Conservation (phyloP, 2,113 vertebrate species). For the Motacilla tschutschensis region DNA sequence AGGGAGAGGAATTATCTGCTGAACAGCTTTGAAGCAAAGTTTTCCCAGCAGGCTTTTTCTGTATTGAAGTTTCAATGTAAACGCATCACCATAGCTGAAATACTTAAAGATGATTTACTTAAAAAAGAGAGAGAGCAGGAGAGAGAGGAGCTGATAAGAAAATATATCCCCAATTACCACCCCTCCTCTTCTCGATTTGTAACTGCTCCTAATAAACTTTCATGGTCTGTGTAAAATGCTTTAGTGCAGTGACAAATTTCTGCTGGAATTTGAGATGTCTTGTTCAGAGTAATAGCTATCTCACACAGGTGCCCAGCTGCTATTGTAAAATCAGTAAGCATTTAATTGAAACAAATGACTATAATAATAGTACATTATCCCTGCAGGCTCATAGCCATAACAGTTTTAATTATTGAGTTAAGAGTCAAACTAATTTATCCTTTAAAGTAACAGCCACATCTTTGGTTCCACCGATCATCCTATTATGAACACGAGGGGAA, state of each 20-base stretch:
- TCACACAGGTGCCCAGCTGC: constrained; percentile 96
- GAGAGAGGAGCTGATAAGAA: constrained; percentile 52
- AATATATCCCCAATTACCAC: constrained; percentile 49
- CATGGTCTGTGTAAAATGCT: constrained; percentile 70
- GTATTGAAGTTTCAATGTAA: constrained; percentile 46
- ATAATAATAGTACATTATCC: constrained; percentile 99
- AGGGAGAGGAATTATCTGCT: constrained; percentile 36
- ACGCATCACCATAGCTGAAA: constrained; percentile 36
- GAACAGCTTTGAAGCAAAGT: not conserved
- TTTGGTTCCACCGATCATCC: constrained; percentile 69
- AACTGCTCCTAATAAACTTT: constrained; percentile 76
- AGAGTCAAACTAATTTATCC: constrained; percentile 92
- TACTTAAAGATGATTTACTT: constrained; percentile 57
- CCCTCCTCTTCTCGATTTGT: constrained; percentile 40
- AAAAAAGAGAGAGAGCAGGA: constrained; percentile 2
- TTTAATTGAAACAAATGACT: constrained; percentile 99
- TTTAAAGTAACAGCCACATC: constrained; percentile 85
- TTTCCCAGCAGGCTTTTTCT: constrained; percentile 29
- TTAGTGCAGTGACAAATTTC: constrained; percentile 74
- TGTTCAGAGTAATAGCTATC: constrained; percentile 94
- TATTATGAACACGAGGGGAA: constrained; percentile 53
- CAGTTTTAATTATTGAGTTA: constrained; percentile 99
- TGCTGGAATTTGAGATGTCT: constrained; percentile 90
- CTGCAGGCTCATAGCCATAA: constrained; percentile 92
- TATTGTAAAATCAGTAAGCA: constrained; percentile 98